These are phyloP conservation scores for Pseudorectes ferrugineus DNA, from an alignment of 2,113 vertebrate species.

Conservation along the genomic window DNA sequence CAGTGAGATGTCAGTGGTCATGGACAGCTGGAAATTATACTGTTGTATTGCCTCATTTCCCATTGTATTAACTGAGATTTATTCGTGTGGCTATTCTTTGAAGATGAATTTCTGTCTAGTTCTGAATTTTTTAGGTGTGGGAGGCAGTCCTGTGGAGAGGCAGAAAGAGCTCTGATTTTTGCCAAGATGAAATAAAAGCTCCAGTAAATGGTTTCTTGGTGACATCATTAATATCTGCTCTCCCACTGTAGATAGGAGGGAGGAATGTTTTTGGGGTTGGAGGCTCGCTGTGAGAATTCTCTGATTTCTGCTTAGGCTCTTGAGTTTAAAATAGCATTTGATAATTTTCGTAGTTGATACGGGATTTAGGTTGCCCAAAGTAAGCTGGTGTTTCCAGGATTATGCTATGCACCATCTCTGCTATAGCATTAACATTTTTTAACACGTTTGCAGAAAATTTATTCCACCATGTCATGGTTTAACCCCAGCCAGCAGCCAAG, in stretches of 20 bases:
- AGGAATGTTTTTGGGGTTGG: background rate
- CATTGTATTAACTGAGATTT: background rate
- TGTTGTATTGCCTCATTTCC: background rate
- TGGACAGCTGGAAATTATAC: background rate
- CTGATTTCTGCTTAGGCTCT: background rate
- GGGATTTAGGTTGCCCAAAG: background rate
- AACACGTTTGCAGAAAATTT: background rate
- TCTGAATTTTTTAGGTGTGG: background rate
- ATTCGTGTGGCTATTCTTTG: background rate
- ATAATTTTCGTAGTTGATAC: background rate
- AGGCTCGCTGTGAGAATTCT: background rate
- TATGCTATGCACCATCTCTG: background rate
- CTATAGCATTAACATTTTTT: background rate
- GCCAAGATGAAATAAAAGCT: background rate
- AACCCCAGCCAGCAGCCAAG: background rate
- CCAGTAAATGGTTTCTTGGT: background rate
- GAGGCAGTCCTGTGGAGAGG: background rate
- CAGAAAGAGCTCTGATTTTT: background rate
- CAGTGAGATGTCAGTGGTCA: background rate
- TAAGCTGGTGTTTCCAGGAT: background rate
- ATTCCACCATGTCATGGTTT: fast-evolving
- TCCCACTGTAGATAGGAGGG: background rate
- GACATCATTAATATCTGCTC: background rate
- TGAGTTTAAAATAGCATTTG: background rate
- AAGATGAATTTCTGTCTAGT: background rate